Evolutionary conservation across 2,888 invertebrate genomes (phyloP).

Genomic region (Pantelozetes paolii): DNA sequence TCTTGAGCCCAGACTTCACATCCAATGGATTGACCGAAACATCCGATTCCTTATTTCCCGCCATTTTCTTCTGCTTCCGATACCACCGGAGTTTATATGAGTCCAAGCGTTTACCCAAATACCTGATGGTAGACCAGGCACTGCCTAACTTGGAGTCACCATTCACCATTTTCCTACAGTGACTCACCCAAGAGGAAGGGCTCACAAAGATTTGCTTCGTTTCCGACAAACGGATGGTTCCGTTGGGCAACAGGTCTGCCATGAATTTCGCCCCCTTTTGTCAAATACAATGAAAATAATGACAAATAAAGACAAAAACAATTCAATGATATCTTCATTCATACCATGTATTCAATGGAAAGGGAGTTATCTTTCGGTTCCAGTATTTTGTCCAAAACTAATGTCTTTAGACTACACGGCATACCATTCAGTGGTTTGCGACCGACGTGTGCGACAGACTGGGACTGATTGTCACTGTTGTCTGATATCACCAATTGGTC

Average conservation of each 20-base stretch:
- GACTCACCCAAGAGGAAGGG: slow-evolving; percentile 88
- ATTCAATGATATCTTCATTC: not conserved
- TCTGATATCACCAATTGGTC: not conserved
- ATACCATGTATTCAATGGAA: slow-evolving; percentile 83
- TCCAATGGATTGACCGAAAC: no score
- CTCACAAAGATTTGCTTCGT: slow-evolving; percentile 77
- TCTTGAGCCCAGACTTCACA: not conserved
- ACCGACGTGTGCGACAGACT: slow-evolving; percentile 40
- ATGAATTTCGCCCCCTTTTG: slow-evolving; percentile 77
- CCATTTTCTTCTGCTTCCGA: slow-evolving; percentile 56
- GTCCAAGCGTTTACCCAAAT: slow-evolving; percentile 79
- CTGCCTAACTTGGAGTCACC: slow-evolving; percentile 75
- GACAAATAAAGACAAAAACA: not conserved
- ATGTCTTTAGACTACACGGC: slow-evolving; percentile 63
- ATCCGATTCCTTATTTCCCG: not conserved
- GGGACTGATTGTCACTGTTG: not conserved
- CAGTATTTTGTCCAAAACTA: slow-evolving; percentile 76
- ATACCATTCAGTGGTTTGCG: slow-evolving; percentile 43
- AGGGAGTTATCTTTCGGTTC: slow-evolving; percentile 76
- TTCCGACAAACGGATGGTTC: slow-evolving; percentile 82
- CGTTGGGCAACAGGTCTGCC: slow-evolving; percentile 76
- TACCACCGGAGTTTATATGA: slow-evolving; percentile 81
- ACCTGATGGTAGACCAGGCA: slow-evolving; percentile 76
- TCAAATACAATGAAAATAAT: not conserved
- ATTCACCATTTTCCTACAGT: slow-evolving; percentile 83